These are phyloP conservation scores for Drosophila subpulchrella DNA, from an alignment of 1,140 invertebrate genomes.

Conservation along the genomic window DNA sequence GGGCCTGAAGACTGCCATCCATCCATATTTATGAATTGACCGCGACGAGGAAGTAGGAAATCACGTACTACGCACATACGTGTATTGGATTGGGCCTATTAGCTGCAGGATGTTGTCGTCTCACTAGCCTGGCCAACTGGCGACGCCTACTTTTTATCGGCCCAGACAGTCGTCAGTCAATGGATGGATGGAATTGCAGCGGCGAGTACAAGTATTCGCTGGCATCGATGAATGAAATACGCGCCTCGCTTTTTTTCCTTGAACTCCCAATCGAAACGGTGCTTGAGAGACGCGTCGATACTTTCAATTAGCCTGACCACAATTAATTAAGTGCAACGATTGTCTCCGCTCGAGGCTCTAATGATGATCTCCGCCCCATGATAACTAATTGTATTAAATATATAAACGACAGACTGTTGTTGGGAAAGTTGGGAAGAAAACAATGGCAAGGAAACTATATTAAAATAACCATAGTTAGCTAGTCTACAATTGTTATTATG, in stretches of 20 bases:
- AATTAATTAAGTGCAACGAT: slow-evolving; percentile 39
- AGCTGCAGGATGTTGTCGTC: slow-evolving; percentile 72
- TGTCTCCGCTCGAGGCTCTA: slow-evolving; percentile 17
- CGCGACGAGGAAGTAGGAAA: slow-evolving; percentile 79
- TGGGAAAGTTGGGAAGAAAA: not conserved
- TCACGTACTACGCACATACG: slow-evolving; percentile 65
- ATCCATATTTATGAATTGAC: slow-evolving; percentile 78
- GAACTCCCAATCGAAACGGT: slow-evolving; percentile 63
- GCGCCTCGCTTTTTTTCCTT: slow-evolving; percentile 51
- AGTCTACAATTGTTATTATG: slow-evolving; percentile 2
- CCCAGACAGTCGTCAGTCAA: slow-evolving; percentile 61
- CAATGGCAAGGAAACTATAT: not conserved
- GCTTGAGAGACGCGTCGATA: slow-evolving; percentile 64
- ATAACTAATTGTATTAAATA: slow-evolving; percentile 27
- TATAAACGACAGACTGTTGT: slow-evolving; percentile 2
- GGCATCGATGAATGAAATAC: slow-evolving; percentile 60
- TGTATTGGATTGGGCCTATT: slow-evolving; percentile 67
- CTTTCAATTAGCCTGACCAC: slow-evolving; percentile 71
- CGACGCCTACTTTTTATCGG: slow-evolving; percentile 76
- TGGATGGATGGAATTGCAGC: slow-evolving; percentile 25
- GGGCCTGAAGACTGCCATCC: slow-evolving; percentile 23
- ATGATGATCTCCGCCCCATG: slow-evolving; percentile 20
- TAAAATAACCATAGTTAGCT: not conserved
- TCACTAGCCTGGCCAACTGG: slow-evolving; percentile 34
- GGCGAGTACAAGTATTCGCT: slow-evolving; percentile 4